Evolutionary conservation across 2,797 vertebrate species (phyloP).

Genomic region (Acropternis orthonyx): DNA sequence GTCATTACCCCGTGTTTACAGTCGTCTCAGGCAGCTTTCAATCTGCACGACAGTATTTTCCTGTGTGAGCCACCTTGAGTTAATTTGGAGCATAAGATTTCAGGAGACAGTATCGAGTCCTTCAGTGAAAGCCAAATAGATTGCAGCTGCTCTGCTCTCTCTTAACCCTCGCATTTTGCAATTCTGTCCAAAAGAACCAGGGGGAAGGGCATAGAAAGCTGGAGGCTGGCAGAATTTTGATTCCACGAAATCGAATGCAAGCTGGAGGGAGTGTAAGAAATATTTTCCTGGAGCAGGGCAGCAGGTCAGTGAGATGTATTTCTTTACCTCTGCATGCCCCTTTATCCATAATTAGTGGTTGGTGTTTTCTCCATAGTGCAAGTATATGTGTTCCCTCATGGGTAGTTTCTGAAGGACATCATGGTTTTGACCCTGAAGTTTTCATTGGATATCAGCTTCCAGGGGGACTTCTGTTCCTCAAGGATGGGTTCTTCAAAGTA

Average conservation of each 20-base stretch:
- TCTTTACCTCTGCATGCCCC: not conserved
- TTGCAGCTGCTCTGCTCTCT: not conserved
- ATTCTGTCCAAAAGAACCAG: not conserved
- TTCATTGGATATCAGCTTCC: not conserved
- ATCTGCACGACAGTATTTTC: not conserved
- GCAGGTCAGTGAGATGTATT: not conserved
- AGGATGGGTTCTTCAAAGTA: not conserved
- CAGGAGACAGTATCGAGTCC: not conserved
- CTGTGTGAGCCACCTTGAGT: not conserved
- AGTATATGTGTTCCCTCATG: not conserved
- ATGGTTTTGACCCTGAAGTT: not conserved
- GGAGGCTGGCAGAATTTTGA: not conserved
- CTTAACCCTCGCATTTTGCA: slow-evolving; percentile 13
- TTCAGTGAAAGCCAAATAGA: slow-evolving; percentile 25
- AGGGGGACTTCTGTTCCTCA: not conserved
- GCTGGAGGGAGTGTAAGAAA: not conserved
- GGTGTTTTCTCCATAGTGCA: not conserved
- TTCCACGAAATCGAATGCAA: not conserved
- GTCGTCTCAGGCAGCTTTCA: not conserved
- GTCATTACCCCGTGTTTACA: not conserved
- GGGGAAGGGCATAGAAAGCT: not conserved
- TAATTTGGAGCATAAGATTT: slow-evolving; percentile 8
- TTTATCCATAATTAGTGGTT: not conserved
- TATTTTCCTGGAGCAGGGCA: not conserved
- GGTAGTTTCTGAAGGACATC: not conserved